phyloP scores from a whole-genome alignment of 2,797 vertebrate genomes.

The Setipinna tenuifilis region DNA sequence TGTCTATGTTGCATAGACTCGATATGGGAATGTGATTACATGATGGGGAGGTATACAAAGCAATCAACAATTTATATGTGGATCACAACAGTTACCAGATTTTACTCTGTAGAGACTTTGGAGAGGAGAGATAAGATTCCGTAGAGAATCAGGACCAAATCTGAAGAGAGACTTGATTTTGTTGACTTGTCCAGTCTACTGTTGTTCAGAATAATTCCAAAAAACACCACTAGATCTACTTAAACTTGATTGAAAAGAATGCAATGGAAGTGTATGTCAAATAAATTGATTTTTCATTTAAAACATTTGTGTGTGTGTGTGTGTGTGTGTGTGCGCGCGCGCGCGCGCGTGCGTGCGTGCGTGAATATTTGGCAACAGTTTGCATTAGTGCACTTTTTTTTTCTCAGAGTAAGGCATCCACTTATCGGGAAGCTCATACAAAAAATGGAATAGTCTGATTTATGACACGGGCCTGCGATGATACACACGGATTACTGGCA shows the following conservation, averaged over 20 bases:
- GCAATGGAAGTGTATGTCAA: slow-evolving; percentile 62
- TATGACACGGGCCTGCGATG: not conserved
- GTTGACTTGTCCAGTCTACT: slow-evolving; percentile 47
- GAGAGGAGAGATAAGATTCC: not conserved
- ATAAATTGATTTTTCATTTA: slow-evolving; percentile 69
- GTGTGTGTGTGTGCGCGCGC: not conserved
- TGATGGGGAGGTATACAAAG: slow-evolving; percentile 39
- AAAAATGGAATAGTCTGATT: not conserved
- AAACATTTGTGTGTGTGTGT: slow-evolving; percentile 24
- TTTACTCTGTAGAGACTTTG: not conserved
- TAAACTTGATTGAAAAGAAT: slow-evolving; percentile 62
- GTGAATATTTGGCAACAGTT: not conserved
- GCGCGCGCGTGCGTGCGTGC: not conserved
- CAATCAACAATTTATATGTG: not conserved
- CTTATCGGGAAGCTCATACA: not conserved
- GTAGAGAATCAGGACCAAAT: slow-evolving; percentile 30
- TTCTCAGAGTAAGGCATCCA: not conserved
- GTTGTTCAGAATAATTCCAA: slow-evolving; percentile 52
- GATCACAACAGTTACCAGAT: not conserved
- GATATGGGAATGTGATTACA: slow-evolving; percentile 37
- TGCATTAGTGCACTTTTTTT: not conserved
- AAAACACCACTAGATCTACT: slow-evolving; percentile 60
- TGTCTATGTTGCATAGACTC: slow-evolving; percentile 49
- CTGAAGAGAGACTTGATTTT: slow-evolving; percentile 41
- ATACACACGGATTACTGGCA: not conserved